Evolutionary conservation across 1,140 invertebrate species (phyloP).

Genomic region (Mercenaria mercenaria): DNA sequence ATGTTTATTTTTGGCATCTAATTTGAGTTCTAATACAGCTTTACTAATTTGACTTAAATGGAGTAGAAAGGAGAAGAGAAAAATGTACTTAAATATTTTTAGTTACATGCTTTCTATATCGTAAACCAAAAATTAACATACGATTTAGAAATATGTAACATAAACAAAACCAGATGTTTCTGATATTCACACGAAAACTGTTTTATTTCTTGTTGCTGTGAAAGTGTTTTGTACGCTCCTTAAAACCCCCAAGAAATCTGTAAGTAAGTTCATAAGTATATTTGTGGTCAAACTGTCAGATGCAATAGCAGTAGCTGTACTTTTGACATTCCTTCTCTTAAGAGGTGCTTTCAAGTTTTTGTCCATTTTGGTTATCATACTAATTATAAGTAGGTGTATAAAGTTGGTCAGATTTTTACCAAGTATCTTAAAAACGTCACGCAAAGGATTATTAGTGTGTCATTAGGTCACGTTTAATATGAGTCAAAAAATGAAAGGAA

Average conservation of each 20-base stretch:
- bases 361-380: neutral
- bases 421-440: neutral
- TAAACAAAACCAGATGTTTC: constrained; percentile 28
- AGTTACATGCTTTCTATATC: too few species aligned
- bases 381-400: neutral
- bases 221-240: constrained; percentile 1
- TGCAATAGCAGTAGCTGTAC: neutral
- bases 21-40: too few species aligned
- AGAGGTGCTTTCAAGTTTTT: neutral
- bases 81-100: too few species aligned
- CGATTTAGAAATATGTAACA: too few species aligned
- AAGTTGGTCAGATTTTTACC: neutral
- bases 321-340: neutral
- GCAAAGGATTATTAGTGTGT: too few species aligned
- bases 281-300: neutral
- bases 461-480: too few species aligned
- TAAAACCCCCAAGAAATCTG: neutral
- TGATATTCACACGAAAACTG: neutral
- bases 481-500: too few species aligned
- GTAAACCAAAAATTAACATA: too few species aligned
- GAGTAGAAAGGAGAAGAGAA: too few species aligned
- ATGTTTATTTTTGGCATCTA: too few species aligned
- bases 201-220: neutral
- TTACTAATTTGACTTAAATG: too few species aligned
- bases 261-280: constrained; percentile 16